Evolutionary conservation across 2,113 vertebrate species (phyloP), one percentile per base, ranked within the genome.

Genomic region (Amphiprion ocellaris): DNA sequence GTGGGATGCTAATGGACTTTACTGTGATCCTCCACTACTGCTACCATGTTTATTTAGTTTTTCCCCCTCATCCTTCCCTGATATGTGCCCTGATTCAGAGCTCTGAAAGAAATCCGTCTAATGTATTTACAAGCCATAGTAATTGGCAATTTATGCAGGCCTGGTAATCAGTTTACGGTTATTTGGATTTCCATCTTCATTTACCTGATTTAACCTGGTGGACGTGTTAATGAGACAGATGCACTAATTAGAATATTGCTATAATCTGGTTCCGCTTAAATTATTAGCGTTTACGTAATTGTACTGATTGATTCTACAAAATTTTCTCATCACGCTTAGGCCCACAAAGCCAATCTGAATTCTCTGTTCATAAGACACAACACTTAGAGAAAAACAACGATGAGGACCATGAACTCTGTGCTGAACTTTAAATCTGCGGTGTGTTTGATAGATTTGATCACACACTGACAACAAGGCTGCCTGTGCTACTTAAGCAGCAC

Each of bases 131-230:
- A 75, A 15, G 26, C 8, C 67, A 44, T 16, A 7, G 23, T 67
- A 64, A 79, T 60, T 54, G 33, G 26, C 23, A 62, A 37, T 75
- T 53, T 53, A 41, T 21, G 11, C 17, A 28, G 26, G 39, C 41
- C 28, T 41, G 21, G 59, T 74, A 79, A 70, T 86, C 59, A 73
- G 9, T 66, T 61, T 58, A 61, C 24, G 44, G 52, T 58, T n/a
- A 46, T 78, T 64, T 65, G 33, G 55, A 82, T 84, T 72, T 65
- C 50, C 44, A 44, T 66, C 56, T 63, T 28, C 23, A 59, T 67
- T 76, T 23, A 46, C 62, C 58, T 39, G 8, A 46, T 74, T 79
- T 66, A 69, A 82, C 74, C 74, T n/a, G 26, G 7, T 10, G 39
- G 60, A 75, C 1, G 0, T 65, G 55, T 62, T 54, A 74, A 71